A percentile compares a stretch with the other conserved stretches of the same genome.
Evolutionary conservation across 2,797 vertebrate species (phyloP).

Genomic region (Parauchenoglanis punctatus): DNA sequence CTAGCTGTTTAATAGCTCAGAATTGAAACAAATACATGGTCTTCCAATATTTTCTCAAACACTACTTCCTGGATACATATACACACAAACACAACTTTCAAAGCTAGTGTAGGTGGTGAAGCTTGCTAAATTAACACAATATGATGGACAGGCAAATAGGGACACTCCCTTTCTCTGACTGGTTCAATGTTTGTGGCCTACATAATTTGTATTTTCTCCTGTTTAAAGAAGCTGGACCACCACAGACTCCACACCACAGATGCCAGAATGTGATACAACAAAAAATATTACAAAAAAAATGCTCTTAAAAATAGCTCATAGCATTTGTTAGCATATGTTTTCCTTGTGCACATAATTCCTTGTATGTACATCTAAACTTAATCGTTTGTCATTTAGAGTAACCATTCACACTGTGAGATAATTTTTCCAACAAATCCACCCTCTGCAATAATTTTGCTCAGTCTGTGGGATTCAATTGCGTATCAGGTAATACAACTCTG

Average conservation of each 20-base stretch:
- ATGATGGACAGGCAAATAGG: neutral
- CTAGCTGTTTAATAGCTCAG: neutral
- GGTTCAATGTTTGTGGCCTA: neutral
- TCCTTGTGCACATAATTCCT: neutral
- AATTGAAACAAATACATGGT: neutral
- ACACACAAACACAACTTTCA: neutral
- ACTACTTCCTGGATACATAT: neutral
- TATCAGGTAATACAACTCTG: neutral
- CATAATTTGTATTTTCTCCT: neutral
- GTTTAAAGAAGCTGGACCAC: neutral
- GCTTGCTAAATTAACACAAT: neutral
- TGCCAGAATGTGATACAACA: neutral
- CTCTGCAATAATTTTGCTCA: neutral
- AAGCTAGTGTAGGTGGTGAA: neutral
- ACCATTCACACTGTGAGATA: neutral
- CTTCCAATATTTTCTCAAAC: neutral
- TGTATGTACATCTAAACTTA: neutral
- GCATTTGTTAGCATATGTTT: neutral
- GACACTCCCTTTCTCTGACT: neutral
- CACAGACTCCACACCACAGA: neutral
- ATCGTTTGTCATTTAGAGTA: neutral
- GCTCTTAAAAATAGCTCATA: neutral
- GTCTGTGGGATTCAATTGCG: neutral
- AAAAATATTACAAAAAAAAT: neutral
- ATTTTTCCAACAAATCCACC: neutral